Evolutionary conservation across 1,140 invertebrate species (phyloP), one percentile per base, ranked within the genome.

Genomic region (Drosophila kurseongensis): DNA sequence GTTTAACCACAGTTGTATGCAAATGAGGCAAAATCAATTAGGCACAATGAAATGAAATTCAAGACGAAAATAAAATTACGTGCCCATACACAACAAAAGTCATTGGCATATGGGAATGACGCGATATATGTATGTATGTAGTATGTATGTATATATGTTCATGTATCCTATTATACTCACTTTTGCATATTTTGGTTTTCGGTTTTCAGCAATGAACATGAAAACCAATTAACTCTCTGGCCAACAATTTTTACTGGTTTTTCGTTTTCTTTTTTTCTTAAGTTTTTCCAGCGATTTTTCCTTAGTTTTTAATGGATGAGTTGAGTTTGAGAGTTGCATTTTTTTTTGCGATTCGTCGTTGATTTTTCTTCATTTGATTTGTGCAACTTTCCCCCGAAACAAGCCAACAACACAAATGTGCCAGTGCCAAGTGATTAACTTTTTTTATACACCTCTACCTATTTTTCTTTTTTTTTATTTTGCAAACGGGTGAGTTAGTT

Each of bases 341-440:
- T 84, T 51, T 82, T 82, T 79, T 67, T 36, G 56, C 60, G 36
- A 54, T 55, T 66, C 66, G 62, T 73, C 57, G 59, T 67, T 63
- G 55, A 58, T 66, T 60, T 82, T 85, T 51, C 50, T 71, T 60
- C 65, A 78, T 78, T 82, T 88, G 75, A 75, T 67, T 78, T 86
- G 68, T 80, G 65, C 74, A 85, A 85, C 81, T 85, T 85, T 85
- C 82, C 81, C 81, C 81, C 63, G 72, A 84, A 85, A 75, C 71
- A 67, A 83, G 48, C 60, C 59, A 69, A 67, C 58, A 63, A 55
- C 74, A 55, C 74, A 62, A 65, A 62, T 54, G 32, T 52, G 38
- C 48, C 45, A 75, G 68, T 72, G 68, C 51, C 52, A 73, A 73
- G 60, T 74, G 60, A 75, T 74, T 63, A 75, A 75, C 51, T 61